Evolutionary conservation across 2,113 vertebrate genomes (phyloP).

Genomic region (Sylvicapra grimmia): DNA sequence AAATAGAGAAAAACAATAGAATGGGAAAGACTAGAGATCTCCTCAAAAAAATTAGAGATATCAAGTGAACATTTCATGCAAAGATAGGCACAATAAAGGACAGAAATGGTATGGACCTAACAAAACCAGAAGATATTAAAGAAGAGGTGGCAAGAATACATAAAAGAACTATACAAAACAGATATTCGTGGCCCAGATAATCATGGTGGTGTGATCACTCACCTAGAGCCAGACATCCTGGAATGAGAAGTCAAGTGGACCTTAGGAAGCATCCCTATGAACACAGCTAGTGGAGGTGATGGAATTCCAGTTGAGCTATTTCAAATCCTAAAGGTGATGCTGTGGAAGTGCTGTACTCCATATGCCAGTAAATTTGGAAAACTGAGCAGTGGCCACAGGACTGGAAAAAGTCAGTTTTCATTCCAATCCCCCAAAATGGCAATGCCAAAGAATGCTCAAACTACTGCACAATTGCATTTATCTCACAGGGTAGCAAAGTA

Average conservation of each 20-base stretch:
- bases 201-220: neutral
- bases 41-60: neutral
- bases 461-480: neutral
- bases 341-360: neutral
- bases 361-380: neutral
- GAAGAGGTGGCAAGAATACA: neutral
- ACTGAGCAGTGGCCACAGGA: neutral
- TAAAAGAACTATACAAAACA: neutral
- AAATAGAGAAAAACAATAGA: neutral
- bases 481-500: neutral
- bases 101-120: neutral
- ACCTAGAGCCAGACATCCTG: neutral
- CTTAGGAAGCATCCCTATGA: neutral
- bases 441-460: neutral
- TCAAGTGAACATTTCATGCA: neutral
- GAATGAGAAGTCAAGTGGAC: neutral
- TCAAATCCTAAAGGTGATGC: neutral
- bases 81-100: neutral
- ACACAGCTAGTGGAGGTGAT: neutral
- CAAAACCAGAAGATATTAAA: neutral
- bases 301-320: neutral
- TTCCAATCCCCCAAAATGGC: neutral
- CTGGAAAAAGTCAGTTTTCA: neutral
- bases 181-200: neutral
- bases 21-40: neutral